Base-by-base conservation (phyloP, 1,140 invertebrate genomes). In the Hypsibius dujardini region DNA sequence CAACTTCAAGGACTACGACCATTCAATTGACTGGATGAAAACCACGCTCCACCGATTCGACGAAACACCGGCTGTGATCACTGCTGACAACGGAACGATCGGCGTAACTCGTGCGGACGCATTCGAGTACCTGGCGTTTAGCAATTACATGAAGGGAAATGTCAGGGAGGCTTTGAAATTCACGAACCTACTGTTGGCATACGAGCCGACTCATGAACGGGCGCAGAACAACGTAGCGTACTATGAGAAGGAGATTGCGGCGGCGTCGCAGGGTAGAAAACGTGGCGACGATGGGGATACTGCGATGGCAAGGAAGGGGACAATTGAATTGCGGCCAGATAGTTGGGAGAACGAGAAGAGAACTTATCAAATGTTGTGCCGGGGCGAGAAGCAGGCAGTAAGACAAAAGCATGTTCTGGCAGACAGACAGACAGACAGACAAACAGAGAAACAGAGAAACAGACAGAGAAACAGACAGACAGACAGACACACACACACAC, bases 51-150 rank as follows among this genome's bases (percentile, higher is more conserved):
- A n/a, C n/a, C n/a, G n/a, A n/a, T n/a, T n/a, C n/a, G n/a, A n/a
- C n/a, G n/a, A n/a, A n/a, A n/a, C n/a, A n/a, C n/a, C n/a, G n/a
- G n/a, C n/a, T n/a, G n/a, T n/a, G n/a, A n/a, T n/a, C n/a, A n/a
- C n/a, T n/a, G n/a, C n/a, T n/a, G n/a, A n/a, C n/a, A n/a, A n/a
- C n/a, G n/a, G n/a, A n/a, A n/a, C n/a, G n/a, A n/a, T n/a, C n/a
- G n/a, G n/a, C n/a, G n/a, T n/a, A n/a, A n/a, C n/a, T n/a, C 85
- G 87, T 75, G 84, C 85, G 71, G 91, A 95, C 76, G 88, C 98
- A 75, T 81, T 97, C 12, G 95, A 98, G 80, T 98, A 98, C 80
- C 84, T 98, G 70, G 90, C 93, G 7, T 98, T 96, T 82, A 88
- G 92, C 2, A 87, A 89, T 73, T 98, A 92, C 79, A 89, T 92